A percentile compares a stretch with the other conserved stretches of the same genome.
These are phyloP conservation scores for Megaptera novaeangliae DNA, from an alignment of 2,113 vertebrate genomes.

Conservation along the genomic window DNA sequence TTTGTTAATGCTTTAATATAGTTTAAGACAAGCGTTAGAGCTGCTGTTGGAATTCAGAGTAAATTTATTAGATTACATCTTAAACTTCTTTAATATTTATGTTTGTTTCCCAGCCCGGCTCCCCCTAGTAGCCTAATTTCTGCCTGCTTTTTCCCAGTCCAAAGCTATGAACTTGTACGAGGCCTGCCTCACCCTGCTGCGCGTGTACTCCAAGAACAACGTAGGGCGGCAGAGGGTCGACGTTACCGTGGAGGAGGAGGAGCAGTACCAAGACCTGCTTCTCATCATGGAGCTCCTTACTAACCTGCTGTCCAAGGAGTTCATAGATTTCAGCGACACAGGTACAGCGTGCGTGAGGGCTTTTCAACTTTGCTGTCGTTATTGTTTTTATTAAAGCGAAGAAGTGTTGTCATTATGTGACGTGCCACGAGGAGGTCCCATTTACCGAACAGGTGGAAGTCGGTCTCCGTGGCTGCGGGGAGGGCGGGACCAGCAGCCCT, in stretches of 20 bases:
- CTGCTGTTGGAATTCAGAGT: background rate
- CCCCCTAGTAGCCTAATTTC: background rate
- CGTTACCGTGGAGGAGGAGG: conserved; percentile 95
- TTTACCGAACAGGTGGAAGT: background rate
- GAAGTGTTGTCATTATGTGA: background rate
- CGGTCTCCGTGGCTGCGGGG: background rate
- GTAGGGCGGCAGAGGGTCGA: conserved; percentile 92
- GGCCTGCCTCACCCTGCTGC: conserved; percentile 95
- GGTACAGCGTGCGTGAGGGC: conserved; percentile 78
- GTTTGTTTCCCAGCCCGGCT: background rate
- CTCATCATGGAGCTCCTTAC: conserved; percentile 99
- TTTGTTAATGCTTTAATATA: background rate
- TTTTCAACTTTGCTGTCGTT: background rate
- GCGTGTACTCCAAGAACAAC: conserved; percentile 99
- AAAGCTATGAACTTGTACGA: conserved; percentile 99
- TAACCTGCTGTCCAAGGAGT: conserved; percentile 98
- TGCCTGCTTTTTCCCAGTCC: conserved; percentile 82
- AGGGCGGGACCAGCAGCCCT: background rate
- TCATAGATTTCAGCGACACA: conserved; percentile 99
- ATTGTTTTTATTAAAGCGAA: background rate
- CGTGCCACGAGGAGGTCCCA: background rate
- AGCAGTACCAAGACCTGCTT: conserved; percentile 98
- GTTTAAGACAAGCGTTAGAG: background rate
- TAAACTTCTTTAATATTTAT: background rate
- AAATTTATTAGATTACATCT: background rate